phyloP scores from a whole-genome alignment of 2,888 invertebrate genomes.

The Ceraclea dissimilis region DNA sequence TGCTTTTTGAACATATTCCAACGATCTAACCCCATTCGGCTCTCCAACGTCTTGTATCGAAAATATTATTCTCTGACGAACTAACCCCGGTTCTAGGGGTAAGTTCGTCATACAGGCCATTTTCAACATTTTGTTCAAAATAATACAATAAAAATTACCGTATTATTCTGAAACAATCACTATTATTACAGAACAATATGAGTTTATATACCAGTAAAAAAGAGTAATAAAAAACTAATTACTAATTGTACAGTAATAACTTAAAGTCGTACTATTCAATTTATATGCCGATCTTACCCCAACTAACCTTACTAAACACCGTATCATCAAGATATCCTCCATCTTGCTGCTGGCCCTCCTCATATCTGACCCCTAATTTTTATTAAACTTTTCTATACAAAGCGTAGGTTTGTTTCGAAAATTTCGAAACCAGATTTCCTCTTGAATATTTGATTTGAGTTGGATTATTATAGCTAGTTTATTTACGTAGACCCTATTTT shows the following conservation, averaged over 20 bases:
- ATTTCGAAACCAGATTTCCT: no score
- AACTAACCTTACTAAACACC: neutral
- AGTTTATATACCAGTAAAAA: neutral
- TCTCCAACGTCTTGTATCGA: neutral
- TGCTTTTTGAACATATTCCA: neutral
- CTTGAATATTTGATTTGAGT: no score
- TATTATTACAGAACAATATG: neutral
- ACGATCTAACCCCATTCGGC: neutral
- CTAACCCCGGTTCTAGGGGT: neutral
- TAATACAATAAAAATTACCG: neutral
- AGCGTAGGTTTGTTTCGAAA: no score
- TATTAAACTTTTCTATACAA: no score
- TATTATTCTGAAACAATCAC: neutral
- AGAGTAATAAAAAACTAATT: neutral
- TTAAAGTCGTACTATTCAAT: neutral
- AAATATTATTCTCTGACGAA: neutral
- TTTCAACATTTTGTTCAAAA: neutral
- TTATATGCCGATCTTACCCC: neutral
- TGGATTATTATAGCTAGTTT: no score
- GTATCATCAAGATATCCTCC: no score
- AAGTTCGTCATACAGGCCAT: neutral
- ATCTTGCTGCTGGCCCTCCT: no score
- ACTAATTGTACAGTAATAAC: neutral
- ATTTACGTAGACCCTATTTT: no score
- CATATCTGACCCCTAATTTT: no score